phyloP scores from a whole-genome alignment of 2,113 vertebrate species.

The Oriolus oriolus region DNA sequence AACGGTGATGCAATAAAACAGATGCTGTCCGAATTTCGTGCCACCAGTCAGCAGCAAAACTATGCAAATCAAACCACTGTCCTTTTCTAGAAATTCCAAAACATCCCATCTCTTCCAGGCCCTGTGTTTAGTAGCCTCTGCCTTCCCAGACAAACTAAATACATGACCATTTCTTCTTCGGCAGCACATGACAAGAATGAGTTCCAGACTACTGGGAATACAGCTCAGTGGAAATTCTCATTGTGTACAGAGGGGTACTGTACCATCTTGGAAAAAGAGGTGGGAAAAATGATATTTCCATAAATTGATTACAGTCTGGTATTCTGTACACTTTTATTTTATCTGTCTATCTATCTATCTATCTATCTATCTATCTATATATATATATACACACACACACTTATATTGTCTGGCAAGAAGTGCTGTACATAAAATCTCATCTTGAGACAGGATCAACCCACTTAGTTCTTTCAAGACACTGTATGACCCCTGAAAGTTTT shows the following conservation, averaged over 20 bases:
- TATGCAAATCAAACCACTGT: slow-evolving; percentile 34
- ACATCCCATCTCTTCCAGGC: neutral
- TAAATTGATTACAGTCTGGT: neutral
- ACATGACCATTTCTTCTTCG: neutral
- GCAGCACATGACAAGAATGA: neutral
- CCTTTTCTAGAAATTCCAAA: slow-evolving; percentile 41
- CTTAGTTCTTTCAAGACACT: neutral
- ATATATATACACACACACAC: neutral
- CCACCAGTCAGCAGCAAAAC: slow-evolving; percentile 61
- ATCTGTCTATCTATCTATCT: too few species aligned
- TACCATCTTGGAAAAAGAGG: neutral
- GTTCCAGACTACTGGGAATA: neutral
- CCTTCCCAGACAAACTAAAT: neutral
- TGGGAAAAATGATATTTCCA: neutral
- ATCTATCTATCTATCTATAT: too few species aligned
- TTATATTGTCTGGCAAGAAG: neutral
- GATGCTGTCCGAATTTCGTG: slow-evolving; percentile 38
- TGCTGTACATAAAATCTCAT: neutral
- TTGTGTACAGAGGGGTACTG: neutral
- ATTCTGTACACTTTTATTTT: neutral
- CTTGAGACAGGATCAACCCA: neutral
- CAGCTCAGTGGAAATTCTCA: neutral
- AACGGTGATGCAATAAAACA: slow-evolving; percentile 71
- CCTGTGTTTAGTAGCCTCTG: neutral
- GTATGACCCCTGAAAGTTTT: neutral